These are phyloP conservation scores for Tricholauxania praeusta DNA, from an alignment of 2,888 invertebrate species.

Conservation along the genomic window DNA sequence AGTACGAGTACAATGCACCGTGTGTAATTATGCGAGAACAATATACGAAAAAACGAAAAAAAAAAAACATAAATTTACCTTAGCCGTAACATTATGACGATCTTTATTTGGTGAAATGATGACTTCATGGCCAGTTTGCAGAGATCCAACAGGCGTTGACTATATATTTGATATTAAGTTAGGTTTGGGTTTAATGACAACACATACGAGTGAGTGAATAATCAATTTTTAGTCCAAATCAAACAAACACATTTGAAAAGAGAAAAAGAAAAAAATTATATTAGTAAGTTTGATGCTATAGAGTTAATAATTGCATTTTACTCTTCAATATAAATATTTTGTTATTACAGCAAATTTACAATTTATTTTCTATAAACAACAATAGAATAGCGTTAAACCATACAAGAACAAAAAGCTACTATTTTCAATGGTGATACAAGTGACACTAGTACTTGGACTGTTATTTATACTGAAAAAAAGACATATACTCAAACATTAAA, in stretches of 20 bases:
- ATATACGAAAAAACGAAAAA: conserved; percentile 3
- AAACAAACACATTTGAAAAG: conserved; percentile 32
- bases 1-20: conserved; percentile 1
- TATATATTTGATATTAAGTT: conserved; percentile 65
- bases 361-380: not conserved
- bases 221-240: conserved; percentile 18
- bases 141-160: conserved; percentile 93
- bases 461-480: too few species aligned
- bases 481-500: too few species aligned
- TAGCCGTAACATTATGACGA: conserved; percentile 82
- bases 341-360: too few species aligned
- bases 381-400: conserved; percentile 1
- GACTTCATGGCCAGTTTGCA: conserved; percentile 92
- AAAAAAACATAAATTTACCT: conserved; percentile 72
- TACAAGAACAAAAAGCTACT: not conserved
- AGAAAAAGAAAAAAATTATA: conserved; percentile 24
- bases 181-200: conserved; percentile 30
- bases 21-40: conserved; percentile 8
- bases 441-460: too few species aligned
- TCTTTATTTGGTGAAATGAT: conserved; percentile 92
- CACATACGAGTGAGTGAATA: conserved; percentile 13
- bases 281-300: not conserved
- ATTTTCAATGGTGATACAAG: too few species aligned
- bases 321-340: too few species aligned
- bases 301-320: too few species aligned